Evolutionary conservation across 2,113 vertebrate genomes (phyloP), one percentile per base, ranked within the genome.

Genomic region (Cyrtonyx montezumae): DNA sequence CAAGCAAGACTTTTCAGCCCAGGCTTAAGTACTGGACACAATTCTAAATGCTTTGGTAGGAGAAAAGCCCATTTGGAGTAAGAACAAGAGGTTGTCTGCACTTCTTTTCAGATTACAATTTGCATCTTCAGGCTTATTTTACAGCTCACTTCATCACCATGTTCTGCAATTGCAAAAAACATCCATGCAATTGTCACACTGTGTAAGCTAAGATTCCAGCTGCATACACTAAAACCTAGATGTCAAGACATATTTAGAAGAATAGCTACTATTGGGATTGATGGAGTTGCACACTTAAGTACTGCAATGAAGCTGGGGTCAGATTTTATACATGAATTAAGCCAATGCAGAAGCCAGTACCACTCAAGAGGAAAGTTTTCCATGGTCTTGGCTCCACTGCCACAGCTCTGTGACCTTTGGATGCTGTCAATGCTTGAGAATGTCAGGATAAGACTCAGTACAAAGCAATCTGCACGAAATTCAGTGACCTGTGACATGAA

Each of bases 401-500:
- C 76, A 46, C 67, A 56, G 42, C 15, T 61, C 11, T 86, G 79
- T 91, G 91, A 95, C 85, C 88, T 55, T 46, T 63, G 61, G 90
- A 46, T 83, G 56, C 53, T 83, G 68, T 90, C 92, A 91, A 0
- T 90, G 68, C 56, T 90, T n/a, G 46, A 83, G 88, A 95, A 94
- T 36, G 82, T 85, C 79, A 77, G 80, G 61, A 37, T 91, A 82
- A 63, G 73, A 80, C 91, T 95, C 85, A 80, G 93, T 95, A 91
- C 37, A 77, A 82, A 93, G 76, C 61, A 63, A 74, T 34, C 51
- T 85, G 71, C 79, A 51, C 67, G 93, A 55, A 91, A 92, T 77
- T 45, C 93, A 83, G 61, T 95, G 96, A 93, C 90, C 94, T 95
- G 59, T 95, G 90, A 68, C 82, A 86, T 34, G 59, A 26, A 86